These are phyloP conservation scores for Bagarius yarrelli DNA, from an alignment of 2,113 vertebrate species.

Conservation along the genomic window DNA sequence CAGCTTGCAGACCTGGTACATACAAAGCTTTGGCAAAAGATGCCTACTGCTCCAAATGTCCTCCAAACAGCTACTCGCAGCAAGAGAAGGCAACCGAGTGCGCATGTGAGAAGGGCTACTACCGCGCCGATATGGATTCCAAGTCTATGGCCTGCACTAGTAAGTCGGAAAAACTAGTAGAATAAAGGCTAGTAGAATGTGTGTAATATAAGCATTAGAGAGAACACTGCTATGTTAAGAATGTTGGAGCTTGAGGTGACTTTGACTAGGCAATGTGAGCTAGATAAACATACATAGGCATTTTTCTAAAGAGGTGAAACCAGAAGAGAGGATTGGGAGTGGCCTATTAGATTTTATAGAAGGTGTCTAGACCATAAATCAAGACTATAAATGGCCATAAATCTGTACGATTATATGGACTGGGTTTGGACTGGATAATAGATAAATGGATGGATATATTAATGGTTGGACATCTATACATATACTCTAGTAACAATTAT, in stretches of 20 bases:
- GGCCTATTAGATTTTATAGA: background rate
- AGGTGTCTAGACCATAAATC: background rate
- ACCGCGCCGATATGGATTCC: slow-evolving; percentile 73
- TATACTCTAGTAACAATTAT: no score
- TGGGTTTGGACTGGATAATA: no score
- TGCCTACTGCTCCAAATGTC: slow-evolving; percentile 78
- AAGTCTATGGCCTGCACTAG: slow-evolving; percentile 78
- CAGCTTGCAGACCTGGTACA: slow-evolving; percentile 77
- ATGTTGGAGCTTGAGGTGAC: background rate
- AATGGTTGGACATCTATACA: no score
- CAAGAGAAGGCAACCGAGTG: slow-evolving; percentile 73
- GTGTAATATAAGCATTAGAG: background rate
- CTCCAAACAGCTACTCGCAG: slow-evolving; percentile 76
- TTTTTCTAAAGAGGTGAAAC: background rate
- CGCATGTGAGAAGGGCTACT: slow-evolving; percentile 73
- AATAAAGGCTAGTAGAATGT: background rate
- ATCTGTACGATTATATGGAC: no score
- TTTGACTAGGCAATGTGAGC: background rate
- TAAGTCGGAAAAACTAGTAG: slow-evolving; percentile 59
- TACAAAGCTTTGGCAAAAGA: slow-evolving; percentile 78
- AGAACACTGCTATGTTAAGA: background rate
- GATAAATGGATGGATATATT: no score
- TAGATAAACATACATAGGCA: background rate
- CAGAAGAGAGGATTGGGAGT: background rate
- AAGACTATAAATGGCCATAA: background rate